Base-by-base conservation (phyloP, 2,888 invertebrate genomes). In the Chrysotoxum bicinctum region DNA sequence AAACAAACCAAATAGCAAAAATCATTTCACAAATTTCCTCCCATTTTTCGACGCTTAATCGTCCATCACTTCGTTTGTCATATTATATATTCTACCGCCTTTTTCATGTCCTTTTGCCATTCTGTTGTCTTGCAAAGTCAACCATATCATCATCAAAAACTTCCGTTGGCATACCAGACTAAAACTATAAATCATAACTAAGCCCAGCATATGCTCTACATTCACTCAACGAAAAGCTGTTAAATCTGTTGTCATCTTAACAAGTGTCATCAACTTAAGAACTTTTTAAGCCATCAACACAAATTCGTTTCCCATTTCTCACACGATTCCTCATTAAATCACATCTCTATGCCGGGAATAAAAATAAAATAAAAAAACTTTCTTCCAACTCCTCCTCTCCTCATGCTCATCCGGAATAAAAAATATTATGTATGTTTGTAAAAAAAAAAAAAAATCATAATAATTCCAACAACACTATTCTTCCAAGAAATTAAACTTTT, bases 401-500 rank as follows among this genome's bases (percentile, higher is more conserved):
- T n/a, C 35, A 48, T 26, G 19, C 32, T 50, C 26, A 26, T 40
- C 35, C 32, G 43, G 50, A 58, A 30, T 2, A 73, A 60, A 26
- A 45, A 45, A 80, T 16, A 70, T 43, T 16, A 19, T 45, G 19
- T 12, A 45, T 45, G 19, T 19, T 7, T 43, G 1, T 43, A 56
- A 50, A 75, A 19, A 10, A 58, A 37, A n/a, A 43, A 16, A 43
- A 43, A 43, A 43, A n/a, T 2, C 1, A 35, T 3, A 9, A 16
- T 16, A 8, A 43, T 43, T 43, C 43, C 43, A 43, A 16, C 43
- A 43, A 43, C 43, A 16, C 16, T 30, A 52, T n/a, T 1, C 77
- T 83, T 83, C 82, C 77, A 73, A 83, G 77, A 77, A 83, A 78
- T 78, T 77, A 78, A 83, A 78, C 82, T 83, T 83, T 74, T 72